Base-by-base conservation (phyloP, 2,797 vertebrate genomes). In the Onychomys arenicola region DNA sequence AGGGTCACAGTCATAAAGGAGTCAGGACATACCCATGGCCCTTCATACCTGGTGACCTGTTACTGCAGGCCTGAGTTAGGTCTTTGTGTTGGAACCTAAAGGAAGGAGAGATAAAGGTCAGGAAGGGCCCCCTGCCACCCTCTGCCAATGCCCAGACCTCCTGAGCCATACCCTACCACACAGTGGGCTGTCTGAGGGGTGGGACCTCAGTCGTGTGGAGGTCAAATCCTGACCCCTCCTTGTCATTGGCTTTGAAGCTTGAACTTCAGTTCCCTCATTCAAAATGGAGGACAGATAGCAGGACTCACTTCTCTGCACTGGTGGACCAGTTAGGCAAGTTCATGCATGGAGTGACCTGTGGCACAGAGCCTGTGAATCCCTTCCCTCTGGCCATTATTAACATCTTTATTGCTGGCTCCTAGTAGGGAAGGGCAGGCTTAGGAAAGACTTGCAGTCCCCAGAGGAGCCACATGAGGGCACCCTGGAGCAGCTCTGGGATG, bases 401-500 rank as follows among this genome's bases (percentile, higher is more conserved):
- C 29, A 2, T 40, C 73, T 46, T 43, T 2, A 25, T 23, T 0
- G 23, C 71, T 11, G 0, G 59, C 14, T 3, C 14, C 25, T 57
- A 10, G 9, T 6, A 6, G 4, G 14, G 32, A 21, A 52, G 76
- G 19, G 19, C 2, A 2, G 6, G 37, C 46, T 34, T n/a, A 14
- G 32, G 40, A 16, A 32, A 43, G 8, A 6, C 27, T 0, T 76
- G 96, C 93, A 93, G 86, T 92, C 25, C 52, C 63, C 21, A 17
- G 37, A 27, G 9, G 0, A 8, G 17, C 89, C 97, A 77, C 97
- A 75, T 14, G 93, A 92, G 93, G 97, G 90, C 90, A 89, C 93
- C 52, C 63, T 12, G 67, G 90, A 6, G 67, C 93, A 97, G 89
- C 69, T 69, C 71, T 59, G 23, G 0, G 2, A 9, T 11, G 0